phyloP scores from a whole-genome alignment of 1,140 invertebrate species.

The Diuraphis noxia region DNA sequence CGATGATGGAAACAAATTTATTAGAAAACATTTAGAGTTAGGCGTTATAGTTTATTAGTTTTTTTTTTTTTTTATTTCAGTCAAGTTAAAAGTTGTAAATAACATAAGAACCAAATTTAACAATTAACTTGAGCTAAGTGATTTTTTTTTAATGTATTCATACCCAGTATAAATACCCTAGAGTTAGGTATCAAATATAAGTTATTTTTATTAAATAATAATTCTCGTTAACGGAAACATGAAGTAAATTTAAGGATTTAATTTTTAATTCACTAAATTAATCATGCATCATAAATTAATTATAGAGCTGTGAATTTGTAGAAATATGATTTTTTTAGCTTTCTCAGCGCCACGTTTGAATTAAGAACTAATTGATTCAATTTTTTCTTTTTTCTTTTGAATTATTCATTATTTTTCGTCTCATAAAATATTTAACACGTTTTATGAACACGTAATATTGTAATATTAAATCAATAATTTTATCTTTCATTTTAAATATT shows the following conservation, averaged over 20 bases:
- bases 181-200: not conserved
- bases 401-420: too few species aligned
- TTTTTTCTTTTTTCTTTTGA: too few species aligned
- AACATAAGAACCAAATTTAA: not conserved
- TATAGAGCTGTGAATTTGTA: not conserved
- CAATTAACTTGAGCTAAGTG: not conserved
- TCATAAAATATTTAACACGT: too few species aligned
- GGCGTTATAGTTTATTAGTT: not conserved
- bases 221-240: not conserved
- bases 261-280: too few species aligned
- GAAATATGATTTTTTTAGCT: not conserved
- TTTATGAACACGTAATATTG: too few species aligned
- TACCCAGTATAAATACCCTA: too few species aligned
- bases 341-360: not conserved
- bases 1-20: too few species aligned
- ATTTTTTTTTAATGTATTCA: not conserved
- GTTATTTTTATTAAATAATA: too few species aligned
- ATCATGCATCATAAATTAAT: too few species aligned
- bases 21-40: not conserved
- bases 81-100: not conserved
- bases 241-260: not conserved
- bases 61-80: not conserved
- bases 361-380: too few species aligned
- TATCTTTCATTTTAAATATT: too few species aligned
- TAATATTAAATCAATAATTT: too few species aligned